Evolutionary conservation across 2,888 invertebrate genomes (phyloP).

Genomic region (Andrena chrysosceles): DNA sequence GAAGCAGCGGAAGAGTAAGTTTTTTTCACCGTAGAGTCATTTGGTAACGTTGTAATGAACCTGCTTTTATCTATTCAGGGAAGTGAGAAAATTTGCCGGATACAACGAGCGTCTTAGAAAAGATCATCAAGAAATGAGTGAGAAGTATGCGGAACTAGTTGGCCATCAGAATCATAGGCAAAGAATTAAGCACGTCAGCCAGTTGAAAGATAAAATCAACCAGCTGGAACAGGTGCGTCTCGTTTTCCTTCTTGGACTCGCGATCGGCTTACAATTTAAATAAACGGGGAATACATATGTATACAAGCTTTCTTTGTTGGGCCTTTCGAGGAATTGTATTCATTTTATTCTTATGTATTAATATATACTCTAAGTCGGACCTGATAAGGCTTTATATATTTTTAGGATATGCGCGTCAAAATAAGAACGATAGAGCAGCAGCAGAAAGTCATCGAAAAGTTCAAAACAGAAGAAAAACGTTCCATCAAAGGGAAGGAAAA

Average conservation of each 20-base stretch:
- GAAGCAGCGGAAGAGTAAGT: conserved; percentile 73
- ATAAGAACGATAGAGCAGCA: conserved; percentile 78
- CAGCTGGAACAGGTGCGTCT: conserved; percentile 85
- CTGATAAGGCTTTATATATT: conserved; percentile 16
- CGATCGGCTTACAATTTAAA: conserved; percentile 64
- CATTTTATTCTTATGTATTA: conserved; percentile 14
- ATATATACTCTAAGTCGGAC: neutral
- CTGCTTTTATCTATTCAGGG: conserved; percentile 63
- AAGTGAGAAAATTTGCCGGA: conserved; percentile 71
- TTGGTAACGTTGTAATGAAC: conserved; percentile 1
- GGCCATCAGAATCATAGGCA: conserved; percentile 89
- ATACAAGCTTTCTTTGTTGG: conserved; percentile 25
- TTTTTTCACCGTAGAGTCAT: neutral
- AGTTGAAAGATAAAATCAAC: conserved; percentile 84
- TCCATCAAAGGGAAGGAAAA: conserved; percentile 85
- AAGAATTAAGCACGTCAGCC: conserved; percentile 87
- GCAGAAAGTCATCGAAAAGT: conserved; percentile 84
- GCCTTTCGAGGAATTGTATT: neutral
- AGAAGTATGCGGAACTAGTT: conserved; percentile 87
- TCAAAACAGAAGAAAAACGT: conserved; percentile 81
- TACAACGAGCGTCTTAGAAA: conserved; percentile 84
- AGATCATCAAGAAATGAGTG: conserved; percentile 86
- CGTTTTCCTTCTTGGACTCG: conserved; percentile 65
- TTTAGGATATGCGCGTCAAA: conserved; percentile 76
- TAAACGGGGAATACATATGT: neutral